Evolutionary conservation across 2,888 invertebrate genomes (phyloP).

Genomic region (Itoplectis maculator): DNA sequence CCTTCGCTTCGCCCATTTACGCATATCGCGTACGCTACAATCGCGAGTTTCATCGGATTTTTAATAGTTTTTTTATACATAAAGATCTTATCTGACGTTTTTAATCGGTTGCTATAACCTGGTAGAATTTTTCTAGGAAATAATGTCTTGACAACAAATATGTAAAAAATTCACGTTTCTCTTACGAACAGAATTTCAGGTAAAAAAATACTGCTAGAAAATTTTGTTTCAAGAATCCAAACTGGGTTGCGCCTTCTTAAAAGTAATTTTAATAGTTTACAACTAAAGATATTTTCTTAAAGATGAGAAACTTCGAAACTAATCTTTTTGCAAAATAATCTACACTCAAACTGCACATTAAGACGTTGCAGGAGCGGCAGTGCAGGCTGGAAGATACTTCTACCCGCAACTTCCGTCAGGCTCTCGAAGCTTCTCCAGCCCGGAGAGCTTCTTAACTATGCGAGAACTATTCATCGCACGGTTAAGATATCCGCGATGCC

Average conservation of each 20-base stretch:
- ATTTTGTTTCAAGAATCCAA: not conserved
- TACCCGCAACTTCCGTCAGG: constrained; percentile 32
- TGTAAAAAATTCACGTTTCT: not conserved
- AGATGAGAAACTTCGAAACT: not conserved
- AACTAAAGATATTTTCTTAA: not conserved
- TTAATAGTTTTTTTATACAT: no score
- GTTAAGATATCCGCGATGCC: constrained; percentile 71
- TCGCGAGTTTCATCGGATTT: no score
- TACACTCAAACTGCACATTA: constrained; percentile 6
- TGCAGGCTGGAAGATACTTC: constrained; percentile 21
- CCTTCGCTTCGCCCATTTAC: no score
- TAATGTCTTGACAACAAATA: no score
- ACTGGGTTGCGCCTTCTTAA: not conserved
- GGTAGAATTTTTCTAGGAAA: no score
- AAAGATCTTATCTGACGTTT: no score
- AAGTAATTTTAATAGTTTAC: not conserved
- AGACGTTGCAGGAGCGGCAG: not conserved
- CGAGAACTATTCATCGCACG: constrained; percentile 76
- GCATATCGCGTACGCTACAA: no score
- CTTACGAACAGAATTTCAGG: not conserved
- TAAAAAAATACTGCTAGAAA: not conserved
- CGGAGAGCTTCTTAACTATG: constrained; percentile 76
- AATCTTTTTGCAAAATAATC: constrained; percentile 20
- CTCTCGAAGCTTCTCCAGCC: constrained; percentile 33
- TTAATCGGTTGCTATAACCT: no score